Percentiles rank a stretch among this genome's conserved stretches.
These are phyloP conservation scores for Scytalopus superciliaris DNA, from an alignment of 2,113 vertebrate genomes.

Conservation along the genomic window DNA sequence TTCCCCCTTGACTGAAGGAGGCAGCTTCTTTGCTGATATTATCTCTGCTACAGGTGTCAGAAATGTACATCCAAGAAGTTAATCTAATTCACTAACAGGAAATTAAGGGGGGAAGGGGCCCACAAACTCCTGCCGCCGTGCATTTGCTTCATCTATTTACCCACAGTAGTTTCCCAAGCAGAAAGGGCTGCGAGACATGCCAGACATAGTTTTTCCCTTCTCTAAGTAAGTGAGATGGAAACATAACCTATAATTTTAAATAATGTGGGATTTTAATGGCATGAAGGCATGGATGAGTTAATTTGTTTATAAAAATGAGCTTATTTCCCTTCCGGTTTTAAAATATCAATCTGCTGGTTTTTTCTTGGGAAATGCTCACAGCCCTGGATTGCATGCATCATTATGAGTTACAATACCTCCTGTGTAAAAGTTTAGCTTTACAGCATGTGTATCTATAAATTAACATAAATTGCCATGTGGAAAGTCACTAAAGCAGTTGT, in stretches of 20 bases:
- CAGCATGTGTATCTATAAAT: slow-evolving; percentile 5
- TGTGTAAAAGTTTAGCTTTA: slow-evolving; percentile 17
- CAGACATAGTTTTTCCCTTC: neutral
- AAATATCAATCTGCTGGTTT: neutral
- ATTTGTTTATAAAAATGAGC: neutral
- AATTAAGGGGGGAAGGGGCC: neutral
- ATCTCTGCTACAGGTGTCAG: neutral
- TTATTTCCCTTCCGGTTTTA: neutral
- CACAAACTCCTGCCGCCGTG: neutral
- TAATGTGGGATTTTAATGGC: neutral
- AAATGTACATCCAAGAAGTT: neutral
- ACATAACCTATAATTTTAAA: neutral
- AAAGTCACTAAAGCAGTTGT: slow-evolving; percentile 39
- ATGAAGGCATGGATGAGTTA: neutral
- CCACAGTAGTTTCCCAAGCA: neutral
- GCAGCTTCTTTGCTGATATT: neutral
- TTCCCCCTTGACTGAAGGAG: neutral
- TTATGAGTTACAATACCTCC: slow-evolving; percentile 20
- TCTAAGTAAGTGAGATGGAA: neutral
- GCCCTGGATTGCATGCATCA: neutral
- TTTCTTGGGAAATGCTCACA: neutral
- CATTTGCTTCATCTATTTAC: neutral
- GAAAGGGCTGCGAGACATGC: neutral
- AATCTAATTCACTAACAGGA: neutral
- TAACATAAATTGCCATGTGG: slow-evolving; percentile 33